Evolutionary conservation across 1,140 invertebrate species (phyloP), one percentile per base, ranked within the genome.

Genomic region (Drosophila sproati): DNA sequence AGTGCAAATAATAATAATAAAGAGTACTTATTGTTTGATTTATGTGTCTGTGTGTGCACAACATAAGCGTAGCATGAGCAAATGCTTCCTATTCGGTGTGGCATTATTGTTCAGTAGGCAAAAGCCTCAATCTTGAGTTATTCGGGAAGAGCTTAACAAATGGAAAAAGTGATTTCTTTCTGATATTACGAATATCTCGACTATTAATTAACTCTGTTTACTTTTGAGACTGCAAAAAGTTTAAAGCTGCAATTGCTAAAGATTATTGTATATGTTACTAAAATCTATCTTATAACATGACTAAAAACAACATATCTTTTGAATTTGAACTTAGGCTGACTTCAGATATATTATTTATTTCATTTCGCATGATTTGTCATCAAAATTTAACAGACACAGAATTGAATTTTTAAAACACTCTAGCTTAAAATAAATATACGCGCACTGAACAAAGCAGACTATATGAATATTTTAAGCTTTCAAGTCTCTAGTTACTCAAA

Each of bases 11-110:
- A 91, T 91, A 91, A 91, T 91, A 91, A 91, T 91, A 91, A 91
- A 91, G 90, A 91, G 90, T 91, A 91, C 90, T 91, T 91, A 91
- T 91, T 91, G 80, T 91, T 91, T 91, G 90, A 91, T 91, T 91
- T 91, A 91, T 91, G 90, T 78, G 90, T 91, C 90, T 91, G 90
- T 91, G 76, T 91, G 59, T 91, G 73, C 80, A 87, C 88, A 91
- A 83, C 41, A 55, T 10, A n/a, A 20, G 34, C 41, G 20, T 32
- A 60, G 67, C 34, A 59, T 69, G 75, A 67, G 78, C 60, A 63
- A 57, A 64, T 50, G 12, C n/a, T 7, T 39, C 29, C 5, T n/a
- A 63, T 35, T 48, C 66, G 20, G 20, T 0, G 20, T 51, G 12
- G 37, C 69, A 28, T 20, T 47, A 28, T n/a, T 41, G 68, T 43